Percentiles rank a stretch among this genome's conserved stretches.
These are phyloP conservation scores for Trematocara marginatum DNA, from an alignment of 2,113 vertebrate genomes.

Conservation along the genomic window DNA sequence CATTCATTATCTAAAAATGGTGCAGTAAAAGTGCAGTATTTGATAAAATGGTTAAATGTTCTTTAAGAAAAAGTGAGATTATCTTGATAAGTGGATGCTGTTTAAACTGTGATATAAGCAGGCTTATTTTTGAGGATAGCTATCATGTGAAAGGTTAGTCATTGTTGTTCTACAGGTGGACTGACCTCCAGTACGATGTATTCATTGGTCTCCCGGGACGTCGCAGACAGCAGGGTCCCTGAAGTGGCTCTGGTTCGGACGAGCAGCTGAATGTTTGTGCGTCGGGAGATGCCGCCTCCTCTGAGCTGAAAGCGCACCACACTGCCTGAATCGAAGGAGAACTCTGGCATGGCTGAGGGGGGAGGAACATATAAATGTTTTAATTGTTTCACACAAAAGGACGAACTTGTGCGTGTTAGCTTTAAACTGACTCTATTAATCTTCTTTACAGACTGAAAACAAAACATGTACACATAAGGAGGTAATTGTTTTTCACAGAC, in stretches of 20 bases:
- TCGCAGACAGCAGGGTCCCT: conserved; percentile 75
- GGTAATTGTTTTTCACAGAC: neutral
- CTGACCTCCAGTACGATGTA: conserved; percentile 77
- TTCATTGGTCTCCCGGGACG: conserved; percentile 63
- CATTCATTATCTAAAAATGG: neutral
- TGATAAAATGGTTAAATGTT: neutral
- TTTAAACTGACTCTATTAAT: neutral
- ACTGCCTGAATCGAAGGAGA: conserved; percentile 80
- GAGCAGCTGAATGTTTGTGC: conserved; percentile 74
- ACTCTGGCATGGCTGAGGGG: conserved; percentile 78
- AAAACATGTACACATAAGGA: neutral
- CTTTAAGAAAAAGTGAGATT: neutral
- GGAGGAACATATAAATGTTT: neutral
- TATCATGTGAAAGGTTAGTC: neutral
- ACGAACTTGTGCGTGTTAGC: neutral
- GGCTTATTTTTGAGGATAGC: neutral
- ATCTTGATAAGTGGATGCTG: neutral
- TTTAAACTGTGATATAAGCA: neutral
- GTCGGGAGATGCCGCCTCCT: conserved; percentile 60
- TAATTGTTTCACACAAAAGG: neutral
- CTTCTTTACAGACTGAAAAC: neutral
- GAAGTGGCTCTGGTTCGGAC: conserved; percentile 76
- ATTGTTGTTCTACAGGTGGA: neutral
- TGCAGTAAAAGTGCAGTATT: neutral
- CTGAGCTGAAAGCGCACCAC: conserved; percentile 74